phyloP scores from a whole-genome alignment of 2,888 invertebrate genomes.

The Bhutanitis thaidina region DNA sequence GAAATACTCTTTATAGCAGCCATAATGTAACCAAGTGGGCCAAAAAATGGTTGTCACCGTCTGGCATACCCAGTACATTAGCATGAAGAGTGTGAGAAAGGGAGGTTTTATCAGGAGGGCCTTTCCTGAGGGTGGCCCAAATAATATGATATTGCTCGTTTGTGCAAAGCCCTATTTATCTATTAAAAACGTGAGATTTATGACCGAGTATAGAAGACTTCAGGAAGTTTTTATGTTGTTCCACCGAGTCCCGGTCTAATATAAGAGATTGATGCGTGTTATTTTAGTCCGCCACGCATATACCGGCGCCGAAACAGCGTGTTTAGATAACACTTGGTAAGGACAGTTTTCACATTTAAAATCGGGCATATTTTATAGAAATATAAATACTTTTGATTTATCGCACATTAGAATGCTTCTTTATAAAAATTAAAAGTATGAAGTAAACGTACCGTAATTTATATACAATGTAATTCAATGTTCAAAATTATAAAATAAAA shows the following conservation, averaged over 20 bases:
- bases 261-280: slow-evolving; percentile 72
- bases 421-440: too few species aligned
- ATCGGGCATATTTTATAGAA: background rate
- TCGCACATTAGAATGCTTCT: too few species aligned
- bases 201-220: slow-evolving; percentile 69
- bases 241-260: slow-evolving; percentile 61
- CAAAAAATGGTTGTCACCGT: slow-evolving; percentile 80
- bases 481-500: too few species aligned
- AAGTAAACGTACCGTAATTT: too few species aligned
- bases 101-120: slow-evolving; percentile 78
- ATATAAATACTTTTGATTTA: background rate
- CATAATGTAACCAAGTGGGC: slow-evolving; percentile 79
- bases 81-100: slow-evolving; percentile 76
- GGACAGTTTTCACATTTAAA: slow-evolving; percentile 24
- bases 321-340: slow-evolving; percentile 27
- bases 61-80: slow-evolving; percentile 72
- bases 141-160: slow-evolving; percentile 80
- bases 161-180: slow-evolving; percentile 79
- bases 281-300: slow-evolving; percentile 49
- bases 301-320: slow-evolving; percentile 31
- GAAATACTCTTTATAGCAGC: slow-evolving; percentile 75
- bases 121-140: slow-evolving; percentile 78
- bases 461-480: too few species aligned
- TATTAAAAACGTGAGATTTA: slow-evolving; percentile 79
- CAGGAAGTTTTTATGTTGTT: slow-evolving; percentile 74